These are phyloP conservation scores for Cyanocitta stelleri DNA, from an alignment of 2,113 vertebrate species.

Conservation along the genomic window DNA sequence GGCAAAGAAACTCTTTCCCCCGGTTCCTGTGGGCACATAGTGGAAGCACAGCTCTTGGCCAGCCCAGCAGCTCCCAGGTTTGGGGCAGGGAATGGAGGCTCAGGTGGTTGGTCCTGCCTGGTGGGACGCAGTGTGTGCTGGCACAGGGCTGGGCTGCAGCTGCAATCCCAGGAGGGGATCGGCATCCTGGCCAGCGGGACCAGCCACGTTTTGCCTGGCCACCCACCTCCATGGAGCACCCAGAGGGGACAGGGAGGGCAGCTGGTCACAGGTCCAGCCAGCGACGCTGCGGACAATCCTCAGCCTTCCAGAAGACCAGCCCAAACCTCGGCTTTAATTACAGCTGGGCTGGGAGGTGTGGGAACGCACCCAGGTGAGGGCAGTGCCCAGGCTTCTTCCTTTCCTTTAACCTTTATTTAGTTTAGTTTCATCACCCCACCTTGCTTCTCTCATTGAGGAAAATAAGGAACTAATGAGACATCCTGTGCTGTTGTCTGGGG, in stretches of 20 bases:
- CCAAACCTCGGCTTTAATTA: not conserved
- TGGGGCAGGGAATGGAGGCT: not conserved
- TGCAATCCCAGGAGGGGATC: not conserved
- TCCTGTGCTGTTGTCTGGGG: not conserved
- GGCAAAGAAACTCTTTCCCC: not conserved
- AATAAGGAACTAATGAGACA: not conserved
- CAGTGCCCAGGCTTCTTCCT: not conserved
- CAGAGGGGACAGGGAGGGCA: not conserved
- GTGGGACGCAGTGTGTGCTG: not conserved
- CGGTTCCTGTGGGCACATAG: accelerated
- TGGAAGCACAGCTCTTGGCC: not conserved
- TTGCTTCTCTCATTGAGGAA: not conserved
- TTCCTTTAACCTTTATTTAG: not conserved
- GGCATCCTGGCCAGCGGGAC: not conserved
- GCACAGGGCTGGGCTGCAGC: not conserved
- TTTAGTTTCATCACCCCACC: not conserved
- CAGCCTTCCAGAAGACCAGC: not conserved
- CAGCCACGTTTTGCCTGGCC: accelerated
- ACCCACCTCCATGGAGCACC: accelerated
- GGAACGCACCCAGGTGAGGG: not conserved
- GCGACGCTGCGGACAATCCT: accelerated
- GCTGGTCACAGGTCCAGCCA: not conserved
- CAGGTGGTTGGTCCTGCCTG: not conserved
- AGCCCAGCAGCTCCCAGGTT: not conserved
- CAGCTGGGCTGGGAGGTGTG: not conserved